Conservation (phyloP, 2,113 vertebrate genomes). For the Rhabdornis inornatus region DNA sequence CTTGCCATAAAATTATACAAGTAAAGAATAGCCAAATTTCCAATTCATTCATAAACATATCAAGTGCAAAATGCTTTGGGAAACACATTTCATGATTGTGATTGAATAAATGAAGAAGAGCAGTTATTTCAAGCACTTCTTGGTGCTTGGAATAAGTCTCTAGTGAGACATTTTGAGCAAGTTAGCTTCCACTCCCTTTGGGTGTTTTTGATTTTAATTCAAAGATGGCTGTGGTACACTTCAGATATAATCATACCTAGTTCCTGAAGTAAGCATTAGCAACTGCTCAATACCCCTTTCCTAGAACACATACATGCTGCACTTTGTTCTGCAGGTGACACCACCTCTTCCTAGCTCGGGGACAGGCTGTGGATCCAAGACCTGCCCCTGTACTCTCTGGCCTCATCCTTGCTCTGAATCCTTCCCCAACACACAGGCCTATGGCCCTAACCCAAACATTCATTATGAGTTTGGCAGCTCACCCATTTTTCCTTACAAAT, state of each 20-base stretch:
- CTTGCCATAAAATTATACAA: background rate
- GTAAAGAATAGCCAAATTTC: background rate
- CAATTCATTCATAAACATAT: background rate
- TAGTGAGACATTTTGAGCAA: background rate
- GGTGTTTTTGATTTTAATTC: background rate
- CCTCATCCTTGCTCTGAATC: background rate
- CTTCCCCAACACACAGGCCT: background rate
- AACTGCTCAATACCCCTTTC: background rate
- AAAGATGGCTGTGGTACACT: background rate
- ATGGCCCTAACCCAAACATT: slow-evolving; percentile 11
- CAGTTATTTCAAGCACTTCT: background rate
- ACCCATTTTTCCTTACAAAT: slow-evolving; percentile 18
- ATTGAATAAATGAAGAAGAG: background rate
- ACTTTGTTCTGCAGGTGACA: background rate
- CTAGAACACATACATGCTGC: background rate
- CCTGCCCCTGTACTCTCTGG: background rate
- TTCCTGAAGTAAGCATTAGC: background rate
- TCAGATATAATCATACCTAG: background rate
- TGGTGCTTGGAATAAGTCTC: background rate
- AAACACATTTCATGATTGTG: background rate
- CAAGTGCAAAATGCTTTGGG: background rate
- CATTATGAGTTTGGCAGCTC: slow-evolving; percentile 17
- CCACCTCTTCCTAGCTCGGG: background rate
- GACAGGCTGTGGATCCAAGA: background rate
- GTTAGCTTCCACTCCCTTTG: background rate